Evolutionary conservation across 2,113 vertebrate species (phyloP).

Genomic region (Petrocephalus zakoni): DNA sequence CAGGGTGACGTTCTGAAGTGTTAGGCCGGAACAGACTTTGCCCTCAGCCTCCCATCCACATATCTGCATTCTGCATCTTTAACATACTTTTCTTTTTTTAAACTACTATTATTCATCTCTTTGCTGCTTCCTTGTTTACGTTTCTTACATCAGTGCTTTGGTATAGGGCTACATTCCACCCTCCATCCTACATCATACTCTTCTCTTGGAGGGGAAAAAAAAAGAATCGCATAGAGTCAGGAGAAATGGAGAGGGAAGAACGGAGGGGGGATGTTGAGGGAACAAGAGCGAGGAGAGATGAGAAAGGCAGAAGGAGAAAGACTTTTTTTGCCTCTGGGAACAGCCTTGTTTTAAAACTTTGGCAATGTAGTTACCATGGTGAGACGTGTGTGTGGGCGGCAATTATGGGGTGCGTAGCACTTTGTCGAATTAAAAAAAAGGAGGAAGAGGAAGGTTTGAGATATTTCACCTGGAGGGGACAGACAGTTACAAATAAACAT

Average conservation of each 20-base stretch:
- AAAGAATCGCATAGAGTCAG: not conserved
- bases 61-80: not conserved
- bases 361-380: slow-evolving; percentile 5
- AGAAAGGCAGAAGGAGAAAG: not conserved
- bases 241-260: not conserved
- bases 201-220: not conserved
- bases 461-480: slow-evolving; percentile 16
- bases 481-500: slow-evolving; percentile 25
- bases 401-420: not conserved
- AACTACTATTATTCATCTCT: not conserved
- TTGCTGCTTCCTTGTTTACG: not conserved
- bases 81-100: not conserved
- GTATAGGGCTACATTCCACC: not conserved
- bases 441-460: not conserved
- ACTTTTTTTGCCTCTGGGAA: slow-evolving; percentile 10
- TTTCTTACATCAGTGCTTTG: not conserved
- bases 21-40: slow-evolving; percentile 17
- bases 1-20: slow-evolving; percentile 32
- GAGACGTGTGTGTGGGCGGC: not conserved
- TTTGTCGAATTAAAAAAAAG: not conserved
- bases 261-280: not conserved
- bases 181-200: not conserved
- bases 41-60: not conserved
- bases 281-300: not conserved
- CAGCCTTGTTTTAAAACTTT: slow-evolving; percentile 15